Percentiles rank a stretch among this genome's conserved stretches.
These are phyloP conservation scores for Paramuricea clavata DNA, from an alignment of 92 coral and sea anemone species.

Conservation along the genomic window DNA sequence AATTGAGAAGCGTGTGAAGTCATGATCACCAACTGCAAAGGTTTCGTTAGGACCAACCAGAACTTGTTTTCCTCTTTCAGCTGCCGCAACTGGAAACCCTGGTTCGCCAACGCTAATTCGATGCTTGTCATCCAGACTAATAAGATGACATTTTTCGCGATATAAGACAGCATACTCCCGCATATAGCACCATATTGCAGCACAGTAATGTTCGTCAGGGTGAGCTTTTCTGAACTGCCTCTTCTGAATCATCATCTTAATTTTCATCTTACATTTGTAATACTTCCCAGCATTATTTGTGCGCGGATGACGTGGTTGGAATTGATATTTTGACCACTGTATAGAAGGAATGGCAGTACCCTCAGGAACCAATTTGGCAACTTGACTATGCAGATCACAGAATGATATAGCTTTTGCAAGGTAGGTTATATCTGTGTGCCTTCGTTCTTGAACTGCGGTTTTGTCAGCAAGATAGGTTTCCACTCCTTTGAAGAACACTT, in stretches of 20 bases:
- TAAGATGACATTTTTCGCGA: too few species aligned
- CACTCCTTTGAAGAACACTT: too few species aligned
- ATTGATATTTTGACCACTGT: slow-evolving; percentile 27
- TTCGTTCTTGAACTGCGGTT: too few species aligned
- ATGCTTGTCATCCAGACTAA: slow-evolving; percentile 47
- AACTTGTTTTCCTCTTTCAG: slow-evolving; percentile 45
- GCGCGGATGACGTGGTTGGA: slow-evolving; percentile 19
- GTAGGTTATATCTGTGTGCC: too few species aligned
- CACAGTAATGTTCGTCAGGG: slow-evolving; percentile 51
- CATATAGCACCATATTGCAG: slow-evolving; percentile 36
- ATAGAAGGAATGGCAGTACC: slow-evolving; percentile 43
- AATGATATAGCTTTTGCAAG: too few species aligned
- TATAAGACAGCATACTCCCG: slow-evolving; percentile 4
- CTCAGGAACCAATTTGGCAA: slow-evolving; percentile 29
- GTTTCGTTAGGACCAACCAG: slow-evolving; percentile 32
- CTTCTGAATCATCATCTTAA: slow-evolving; percentile 49
- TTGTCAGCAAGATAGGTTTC: too few species aligned
- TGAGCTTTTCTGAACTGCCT: not conserved
- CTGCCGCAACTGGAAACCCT: slow-evolving; percentile 14
- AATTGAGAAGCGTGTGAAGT: not conserved
- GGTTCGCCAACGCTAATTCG: slow-evolving; percentile 24
- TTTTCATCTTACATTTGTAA: slow-evolving; percentile 17
- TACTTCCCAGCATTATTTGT: slow-evolving; percentile 24
- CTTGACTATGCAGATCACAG: too few species aligned
- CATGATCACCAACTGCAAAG: not conserved